These are phyloP conservation scores for Brachionichthys hirsutus DNA, from an alignment of 2,113 vertebrate genomes.

Conservation along the genomic window DNA sequence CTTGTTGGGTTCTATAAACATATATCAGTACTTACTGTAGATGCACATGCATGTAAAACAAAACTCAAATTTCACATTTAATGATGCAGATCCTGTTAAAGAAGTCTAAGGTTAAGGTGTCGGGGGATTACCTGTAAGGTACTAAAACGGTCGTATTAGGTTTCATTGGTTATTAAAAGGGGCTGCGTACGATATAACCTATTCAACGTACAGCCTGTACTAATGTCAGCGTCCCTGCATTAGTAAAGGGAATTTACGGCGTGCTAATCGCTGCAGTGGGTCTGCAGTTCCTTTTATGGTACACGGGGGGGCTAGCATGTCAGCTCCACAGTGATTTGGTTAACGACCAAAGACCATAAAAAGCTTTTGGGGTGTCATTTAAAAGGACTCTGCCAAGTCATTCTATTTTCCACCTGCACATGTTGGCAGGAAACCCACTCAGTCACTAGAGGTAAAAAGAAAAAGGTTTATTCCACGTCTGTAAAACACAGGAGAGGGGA, in stretches of 20 bases:
- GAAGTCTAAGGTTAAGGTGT: background rate
- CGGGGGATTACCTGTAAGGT: background rate
- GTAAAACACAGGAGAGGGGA: too few relatives aligned
- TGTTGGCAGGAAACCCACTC: slow-evolving; percentile 2
- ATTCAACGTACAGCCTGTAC: slow-evolving; percentile 1
- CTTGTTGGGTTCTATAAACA: too few relatives aligned
- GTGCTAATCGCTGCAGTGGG: slow-evolving; percentile 6
- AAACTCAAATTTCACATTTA: background rate
- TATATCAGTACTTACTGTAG: too few relatives aligned
- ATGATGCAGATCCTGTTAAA: background rate
- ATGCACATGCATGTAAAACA: background rate
- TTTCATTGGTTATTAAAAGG: background rate
- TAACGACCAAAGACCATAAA: slow-evolving; percentile 14
- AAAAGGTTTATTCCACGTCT: background rate
- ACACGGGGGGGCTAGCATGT: slow-evolving; percentile 5
- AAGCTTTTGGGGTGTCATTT: slow-evolving; percentile 4
- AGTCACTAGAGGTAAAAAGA: background rate
- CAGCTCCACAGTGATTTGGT: slow-evolving; percentile 5
- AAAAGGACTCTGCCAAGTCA: slow-evolving; percentile 16
- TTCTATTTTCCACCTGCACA: slow-evolving; percentile 6
- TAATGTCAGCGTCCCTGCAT: slow-evolving; percentile 2
- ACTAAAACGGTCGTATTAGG: background rate
- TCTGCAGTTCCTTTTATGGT: slow-evolving; percentile 10
- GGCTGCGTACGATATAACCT: background rate
- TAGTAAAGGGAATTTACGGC: slow-evolving; percentile 34